Evolutionary conservation across 1,140 invertebrate genomes (phyloP), one percentile per base, ranked within the genome.

Genomic region (Periplaneta americana): DNA sequence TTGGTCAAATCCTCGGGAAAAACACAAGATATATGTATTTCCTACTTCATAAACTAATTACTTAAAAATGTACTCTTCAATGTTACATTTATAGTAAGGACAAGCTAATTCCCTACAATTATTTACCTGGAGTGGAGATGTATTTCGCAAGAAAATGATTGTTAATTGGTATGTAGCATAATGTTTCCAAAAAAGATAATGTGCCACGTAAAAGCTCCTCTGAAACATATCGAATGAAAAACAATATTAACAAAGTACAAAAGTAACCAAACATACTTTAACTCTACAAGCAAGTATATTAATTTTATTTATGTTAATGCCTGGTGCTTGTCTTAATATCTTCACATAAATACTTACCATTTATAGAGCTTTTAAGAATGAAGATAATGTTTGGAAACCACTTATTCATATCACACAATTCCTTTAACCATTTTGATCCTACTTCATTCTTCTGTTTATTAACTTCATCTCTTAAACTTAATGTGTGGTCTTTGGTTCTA

Each of bases 281-380:
- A 37, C 15, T 37, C 36, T n/a, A 37, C 36, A 37, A 37, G 15
- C 36, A 37, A 37, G 36, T 15, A 37, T 8, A 37, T 37, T 37
- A 37, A 37, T 37, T 37, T 15, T 15, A 37, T 37, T 37, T 15
- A 37, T 8, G 36, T 37, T 15, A 37, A 37, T 9, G 15, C 36
- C 36, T n/a, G n/a, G n/a, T n/a, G n/a, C n/a, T n/a, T n/a, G n/a
- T n/a, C n/a, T n/a, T n/a, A n/a, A n/a, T n/a, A n/a, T n/a, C n/a
- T n/a, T n/a, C n/a, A n/a, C n/a, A n/a, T n/a, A n/a, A 39, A n/a
- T n/a, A 66, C 22, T 91, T 90, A 87, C 91, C 91, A 84, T 92
- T 93, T 2, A 90, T 91, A 0, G 93, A 95, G 86, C 92, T 94
- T 80, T 88, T 89, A 75, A 95, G 86, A 82, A 95, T 92, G 84